These are phyloP conservation scores for Melinaea marsaeus DNA, from an alignment of 2,888 invertebrate genomes.

Conservation along the genomic window DNA sequence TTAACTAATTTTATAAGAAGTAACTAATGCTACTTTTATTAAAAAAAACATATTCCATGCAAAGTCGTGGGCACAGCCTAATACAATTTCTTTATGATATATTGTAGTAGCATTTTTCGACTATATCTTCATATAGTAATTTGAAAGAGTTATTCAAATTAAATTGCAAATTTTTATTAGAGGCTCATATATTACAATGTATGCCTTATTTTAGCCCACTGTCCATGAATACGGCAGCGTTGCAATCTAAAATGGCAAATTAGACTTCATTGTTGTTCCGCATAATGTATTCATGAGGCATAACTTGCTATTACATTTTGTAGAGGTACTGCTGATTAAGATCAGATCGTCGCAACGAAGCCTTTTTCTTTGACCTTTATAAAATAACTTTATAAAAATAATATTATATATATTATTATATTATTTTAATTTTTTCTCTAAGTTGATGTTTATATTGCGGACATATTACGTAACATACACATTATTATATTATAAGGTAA, in stretches of 20 bases:
- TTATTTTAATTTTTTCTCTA: neutral
- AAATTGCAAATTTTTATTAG: neutral
- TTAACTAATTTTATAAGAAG: no score
- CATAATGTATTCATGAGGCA: conserved; percentile 26
- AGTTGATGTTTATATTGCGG: neutral
- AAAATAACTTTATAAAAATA: neutral
- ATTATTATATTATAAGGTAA: no score
- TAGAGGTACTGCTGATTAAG: conserved; percentile 22
- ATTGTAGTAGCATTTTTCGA: no score
- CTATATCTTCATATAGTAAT: no score
- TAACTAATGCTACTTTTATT: no score
- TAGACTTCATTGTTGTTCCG: conserved; percentile 25
- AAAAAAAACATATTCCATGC: no score
- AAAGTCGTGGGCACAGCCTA: no score
- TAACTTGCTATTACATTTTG: conserved; percentile 28
- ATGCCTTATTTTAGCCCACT: conserved; percentile 17
- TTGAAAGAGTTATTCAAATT: no score
- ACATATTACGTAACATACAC: no score
- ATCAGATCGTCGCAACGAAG: conserved; percentile 18
- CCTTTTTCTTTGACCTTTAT: conserved; percentile 8
- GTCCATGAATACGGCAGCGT: conserved; percentile 19
- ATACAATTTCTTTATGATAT: no score
- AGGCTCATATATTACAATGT: conserved; percentile 6
- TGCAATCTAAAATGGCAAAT: conserved; percentile 28
- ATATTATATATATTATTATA: neutral